Conservation (phyloP, 1,140 invertebrate species). For the Lordiphosa mommai region DNA sequence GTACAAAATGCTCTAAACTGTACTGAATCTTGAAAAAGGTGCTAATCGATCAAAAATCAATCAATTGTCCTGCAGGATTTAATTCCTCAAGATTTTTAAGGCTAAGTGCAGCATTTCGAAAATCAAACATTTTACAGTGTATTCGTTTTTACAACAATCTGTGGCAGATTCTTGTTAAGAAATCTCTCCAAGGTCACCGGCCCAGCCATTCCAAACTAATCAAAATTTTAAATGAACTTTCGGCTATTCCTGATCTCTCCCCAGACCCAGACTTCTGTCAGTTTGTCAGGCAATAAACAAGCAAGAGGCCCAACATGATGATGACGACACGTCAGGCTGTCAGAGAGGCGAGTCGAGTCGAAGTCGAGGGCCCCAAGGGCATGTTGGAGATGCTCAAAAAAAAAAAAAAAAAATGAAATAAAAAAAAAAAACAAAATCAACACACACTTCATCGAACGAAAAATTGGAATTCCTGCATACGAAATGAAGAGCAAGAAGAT, state of each 20-base stretch:
- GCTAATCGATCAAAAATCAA: too few species aligned
- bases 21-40: too few species aligned
- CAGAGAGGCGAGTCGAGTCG: slow-evolving; percentile 29
- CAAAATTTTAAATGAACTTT: slow-evolving; percentile 73
- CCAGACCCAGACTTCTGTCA: slow-evolving; percentile 47
- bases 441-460: slow-evolving; percentile 76
- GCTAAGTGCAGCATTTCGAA: too few species aligned
- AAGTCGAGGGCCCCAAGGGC: slow-evolving; percentile 51
- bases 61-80: too few species aligned
- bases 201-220: slow-evolving; percentile 41
- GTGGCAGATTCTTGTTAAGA: background rate
- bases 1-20: too few species aligned
- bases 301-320: slow-evolving; percentile 32
- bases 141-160: too few species aligned
- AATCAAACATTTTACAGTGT: too few species aligned
- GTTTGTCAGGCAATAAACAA: slow-evolving; percentile 72
- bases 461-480: slow-evolving; percentile 78
- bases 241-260: slow-evolving; percentile 21
- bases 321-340: slow-evolving; percentile 69
- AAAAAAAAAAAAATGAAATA: slow-evolving; percentile 11
- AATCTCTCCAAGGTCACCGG: background rate
- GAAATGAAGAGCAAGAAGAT: slow-evolving; percentile 62
- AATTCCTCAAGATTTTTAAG: too few species aligned
- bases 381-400: slow-evolving; percentile 54
- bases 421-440: slow-evolving; percentile 64